Evolutionary conservation across 1,140 invertebrate species (phyloP), one percentile per base, ranked within the genome.

Genomic region (Lucilia sericata): DNA sequence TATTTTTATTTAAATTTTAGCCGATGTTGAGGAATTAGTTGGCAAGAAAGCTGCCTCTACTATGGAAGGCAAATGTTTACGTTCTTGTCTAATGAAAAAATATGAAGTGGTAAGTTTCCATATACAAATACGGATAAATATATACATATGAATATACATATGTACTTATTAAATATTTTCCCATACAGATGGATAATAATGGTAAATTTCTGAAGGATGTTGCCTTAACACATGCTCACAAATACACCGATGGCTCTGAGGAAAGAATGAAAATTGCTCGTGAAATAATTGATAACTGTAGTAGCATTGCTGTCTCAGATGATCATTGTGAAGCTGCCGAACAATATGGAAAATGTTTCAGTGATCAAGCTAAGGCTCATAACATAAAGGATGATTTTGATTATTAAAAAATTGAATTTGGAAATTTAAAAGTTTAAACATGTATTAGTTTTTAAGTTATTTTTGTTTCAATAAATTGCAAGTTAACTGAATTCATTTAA

Each of bases 11-110:
- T 60, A 17, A 21, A 19, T 25, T 47, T 70, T 74, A 89, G 88
- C 87, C 82, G 89, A 90, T 84, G 78, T 90, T 76, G 84, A 85
- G 80, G 86, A 88, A 12, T 12, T 90, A 83, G 42, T 89, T 84
- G 82, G 86, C 36, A 86, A 90, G 70, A 84, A 86, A 25, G 42
- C 83, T 9, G 70, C 87, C n/a, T 84, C 84, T 8, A 74, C 82
- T 2, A 86, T 87, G 12, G 86, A 90, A 65, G 86, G 80, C 42
- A 90, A 89, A 80, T 90, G 89, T 81, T 74, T 90, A 76, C 87
- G 84, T 34, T 84, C 88, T 60, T 90, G 89, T 49, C 70, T 90
- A 21, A 86, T 90, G 88, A 88, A 90, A 83, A 90, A 90, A 84
- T 87, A 87, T n/a, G 42, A 86, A n/a, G 85, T 89, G 19, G 89